Conservation (phyloP, 2,113 vertebrate species). For the Taxidea taxus region DNA sequence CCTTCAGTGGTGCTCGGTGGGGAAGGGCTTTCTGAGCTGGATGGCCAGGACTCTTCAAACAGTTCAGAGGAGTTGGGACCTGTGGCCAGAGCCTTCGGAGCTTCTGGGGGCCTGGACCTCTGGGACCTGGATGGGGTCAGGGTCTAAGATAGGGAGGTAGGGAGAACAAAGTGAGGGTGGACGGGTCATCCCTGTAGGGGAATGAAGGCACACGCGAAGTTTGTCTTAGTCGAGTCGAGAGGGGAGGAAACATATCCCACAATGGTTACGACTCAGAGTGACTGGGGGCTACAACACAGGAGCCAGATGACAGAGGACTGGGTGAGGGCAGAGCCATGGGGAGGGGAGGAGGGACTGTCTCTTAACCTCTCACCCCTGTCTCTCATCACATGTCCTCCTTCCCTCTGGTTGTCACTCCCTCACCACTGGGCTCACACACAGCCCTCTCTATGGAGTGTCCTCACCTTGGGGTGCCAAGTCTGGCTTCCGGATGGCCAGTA, state of each 20-base stretch:
- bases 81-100: constrained; percentile 20
- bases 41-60: constrained; percentile 85
- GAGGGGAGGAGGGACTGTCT: background rate
- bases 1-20: constrained; percentile 53
- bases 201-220: background rate
- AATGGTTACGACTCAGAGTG: background rate
- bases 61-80: constrained; percentile 60
- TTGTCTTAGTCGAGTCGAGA: background rate
- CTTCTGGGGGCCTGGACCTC: constrained; percentile 1
- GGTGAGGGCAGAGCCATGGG: background rate
- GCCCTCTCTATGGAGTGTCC: background rate
- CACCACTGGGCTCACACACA: background rate
- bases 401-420: background rate
- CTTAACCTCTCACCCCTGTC: background rate
- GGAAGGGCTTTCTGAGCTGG: constrained; percentile 76
- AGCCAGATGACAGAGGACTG: background rate
- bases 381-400: background rate
- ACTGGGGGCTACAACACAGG: background rate
- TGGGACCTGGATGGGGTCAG: constrained; percentile 74
- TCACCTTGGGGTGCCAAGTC: constrained; percentile 66
- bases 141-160: constrained; percentile 67
- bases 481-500: constrained; percentile 76
- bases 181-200: background rate
- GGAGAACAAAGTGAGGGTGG: background rate
- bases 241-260: background rate